Base-by-base conservation (phyloP, 2,888 invertebrate genomes). In the Resseliella maxima region DNA sequence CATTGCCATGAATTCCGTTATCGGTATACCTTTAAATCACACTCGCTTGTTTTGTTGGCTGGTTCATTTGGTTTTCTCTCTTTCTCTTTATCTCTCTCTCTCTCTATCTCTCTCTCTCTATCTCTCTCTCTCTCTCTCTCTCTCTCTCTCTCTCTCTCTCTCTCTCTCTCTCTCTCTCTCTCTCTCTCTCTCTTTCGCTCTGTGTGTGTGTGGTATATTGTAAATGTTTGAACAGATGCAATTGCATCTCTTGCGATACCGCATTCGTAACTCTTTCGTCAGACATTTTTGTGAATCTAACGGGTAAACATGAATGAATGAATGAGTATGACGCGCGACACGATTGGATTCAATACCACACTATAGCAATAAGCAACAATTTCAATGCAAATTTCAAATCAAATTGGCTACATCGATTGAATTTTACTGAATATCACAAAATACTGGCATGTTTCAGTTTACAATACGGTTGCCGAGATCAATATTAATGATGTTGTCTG, bases 401-500 rank as follows among this genome's bases (percentile, higher is more conserved):
- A n/a, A n/a, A n/a, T n/a, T 72, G 72, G 59, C 24, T 12, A 24
- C 3, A n/a, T 15, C 72, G 31, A 72, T 72, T 15, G 35, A 72
- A 72, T 72, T 72, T 72, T 2, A 6, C 72, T n/a, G n/a, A n/a
- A n/a, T n/a, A n/a, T n/a, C n/a, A n/a, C n/a, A n/a, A n/a, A n/a
- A n/a, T n/a, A 50, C 12, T 21, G 18, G 50, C 18, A 50, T n/a
- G 50, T 50, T 50, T 18, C 21, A 50, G 21, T 50, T 6, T 50
- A 50, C 2, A 12, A 12, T 15, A 35, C 72, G 10, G 31, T n/a
- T 72, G 72, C 72, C 18, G 31, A 72, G 72, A 72, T 72, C 72
- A 72, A 72, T 72, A 72, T 72, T 72, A 72, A 72, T 72, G 72
- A 72, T 72, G 72, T 72, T 72, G 72, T 72, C 72, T 72, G 72